Base-by-base conservation (phyloP, 2,888 invertebrate species). In the Malthinus seriepunctatus region DNA sequence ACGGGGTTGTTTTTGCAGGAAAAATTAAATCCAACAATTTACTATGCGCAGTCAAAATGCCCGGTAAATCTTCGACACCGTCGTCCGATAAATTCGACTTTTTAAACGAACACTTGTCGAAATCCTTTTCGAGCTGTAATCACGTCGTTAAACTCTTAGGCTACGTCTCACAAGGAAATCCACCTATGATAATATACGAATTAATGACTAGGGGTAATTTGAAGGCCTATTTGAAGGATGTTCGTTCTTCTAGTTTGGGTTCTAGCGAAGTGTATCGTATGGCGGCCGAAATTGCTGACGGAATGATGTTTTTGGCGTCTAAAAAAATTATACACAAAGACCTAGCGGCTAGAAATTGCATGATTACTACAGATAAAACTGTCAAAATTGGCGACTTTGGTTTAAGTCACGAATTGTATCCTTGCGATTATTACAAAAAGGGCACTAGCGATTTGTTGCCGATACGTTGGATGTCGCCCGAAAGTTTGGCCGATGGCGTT, bases 181-280 rank as follows among this genome's bases (percentile, higher is more conserved):
- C 89, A 0, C 86, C 88, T 0, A 80, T 85, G 55, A 90, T 91
- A 1, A 79, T 91, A 9, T 91, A 92, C 90, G 91, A 92, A 68
- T 76, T 91, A 14, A 92, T 92, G 91, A 83, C 82, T 9, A 80
- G 84, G 39, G 89, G 89, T 1, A 89, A 90, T 72, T 76, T 91
- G 45, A 89, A 88, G 73, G 81, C 82, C 10, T 89, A 84, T 70
- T 76, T 90, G 47, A 76, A 87, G 4, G 76, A 77, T 46, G 81
- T 83, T 52, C 78, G 88, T n/a, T 80, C 82, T 32, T 78, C 79
- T 1, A 73, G 77, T 3, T 69, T 72, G 15, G 70, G 69, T 34
- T 48, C 85, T 87, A 42, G 80, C 87, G 72, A 88, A 84, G 81
- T 84, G 61, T 78, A 83, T 51, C 75, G 82, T 51, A 86, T 86